phyloP scores from a whole-genome alignment of 1,140 invertebrate genomes.

The Drosophila willistoni region DNA sequence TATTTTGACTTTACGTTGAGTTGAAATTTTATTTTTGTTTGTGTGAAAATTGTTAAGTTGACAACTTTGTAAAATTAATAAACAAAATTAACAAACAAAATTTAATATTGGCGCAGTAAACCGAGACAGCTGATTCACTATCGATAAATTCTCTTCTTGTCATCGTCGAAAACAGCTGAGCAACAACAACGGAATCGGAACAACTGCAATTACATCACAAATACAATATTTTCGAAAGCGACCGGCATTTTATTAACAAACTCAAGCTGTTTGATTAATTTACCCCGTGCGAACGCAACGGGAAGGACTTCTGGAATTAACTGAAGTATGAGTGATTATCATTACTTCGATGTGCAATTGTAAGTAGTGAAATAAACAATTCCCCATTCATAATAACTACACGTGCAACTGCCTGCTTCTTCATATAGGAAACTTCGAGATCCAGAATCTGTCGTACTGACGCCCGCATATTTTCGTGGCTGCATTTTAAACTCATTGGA shows the following conservation, averaged over 20 bases:
- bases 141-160: background rate
- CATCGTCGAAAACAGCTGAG: background rate
- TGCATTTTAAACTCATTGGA: conserved; percentile 85
- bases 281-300: background rate
- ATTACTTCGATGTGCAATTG: conserved; percentile 64
- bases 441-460: conserved; percentile 81
- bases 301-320: conserved; percentile 7
- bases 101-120: conserved; percentile 23
- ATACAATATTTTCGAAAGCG: conserved; percentile 25
- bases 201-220: conserved; percentile 14
- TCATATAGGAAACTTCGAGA: conserved; percentile 83
- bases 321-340: conserved; percentile 48
- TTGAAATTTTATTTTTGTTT: background rate
- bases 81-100: background rate
- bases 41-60: background rate
- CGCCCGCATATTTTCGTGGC: conserved; percentile 84
- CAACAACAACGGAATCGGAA: conserved; percentile 1
- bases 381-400: background rate
- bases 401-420: conserved; percentile 48
- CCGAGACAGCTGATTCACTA: background rate
- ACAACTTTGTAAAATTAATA: too few species aligned
- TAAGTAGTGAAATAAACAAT: conserved; percentile 24
- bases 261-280: conserved; percentile 7
- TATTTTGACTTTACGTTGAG: background rate
- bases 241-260: conserved; percentile 48